Base-by-base conservation (phyloP, 2,888 invertebrate genomes). In the Oithona nana region DNA sequence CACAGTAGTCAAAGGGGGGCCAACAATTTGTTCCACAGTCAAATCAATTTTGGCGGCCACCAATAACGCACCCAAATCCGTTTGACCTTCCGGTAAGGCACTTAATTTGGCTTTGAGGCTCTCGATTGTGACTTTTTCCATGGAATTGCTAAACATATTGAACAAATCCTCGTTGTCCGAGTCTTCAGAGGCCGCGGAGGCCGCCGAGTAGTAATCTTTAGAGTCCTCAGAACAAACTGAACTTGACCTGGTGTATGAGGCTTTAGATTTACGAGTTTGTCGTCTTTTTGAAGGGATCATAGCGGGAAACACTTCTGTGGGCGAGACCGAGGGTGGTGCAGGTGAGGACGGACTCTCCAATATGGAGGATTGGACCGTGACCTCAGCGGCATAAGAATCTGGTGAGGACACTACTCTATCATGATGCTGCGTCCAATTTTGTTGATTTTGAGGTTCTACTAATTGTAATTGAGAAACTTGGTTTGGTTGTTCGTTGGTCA, bases 1-100 rank as follows among this genome's bases (percentile, higher is more conserved):
- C 49, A 59, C 28, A 59, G 22, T 13, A 6, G 59, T 59, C 22
- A 59, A 49, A 4, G 59, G 39, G 24, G 59, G 59, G 28, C 28
- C 20, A n/a, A 59, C 59, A 28, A 59, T 59, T 28, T 59, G 50
- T 26, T 59, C 59, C 49, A 59, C 49, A n/a, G 49, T 59, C 49
- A 59, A 13, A 13, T 48, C 48, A 49, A 59, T 29, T 20, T 59
- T 49, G 28, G 59, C 59, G n/a, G 28, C 49, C 49, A 28, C 28
- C 49, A 59, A n/a, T 8, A 59, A 22, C 26, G 59, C 59, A 11
- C 29, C 59, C 22, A 59, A 26, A 28, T 59, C 49, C 1, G 49
- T 28, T 28, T 59, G 59, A 11, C 59, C 59, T 22, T 59, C 59
- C 11, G 59, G 59, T 16, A 59, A 29, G 16, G 50, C 50, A 26